Evolutionary conservation across 2,888 invertebrate genomes (phyloP).

Genomic region (Formica aserva): DNA sequence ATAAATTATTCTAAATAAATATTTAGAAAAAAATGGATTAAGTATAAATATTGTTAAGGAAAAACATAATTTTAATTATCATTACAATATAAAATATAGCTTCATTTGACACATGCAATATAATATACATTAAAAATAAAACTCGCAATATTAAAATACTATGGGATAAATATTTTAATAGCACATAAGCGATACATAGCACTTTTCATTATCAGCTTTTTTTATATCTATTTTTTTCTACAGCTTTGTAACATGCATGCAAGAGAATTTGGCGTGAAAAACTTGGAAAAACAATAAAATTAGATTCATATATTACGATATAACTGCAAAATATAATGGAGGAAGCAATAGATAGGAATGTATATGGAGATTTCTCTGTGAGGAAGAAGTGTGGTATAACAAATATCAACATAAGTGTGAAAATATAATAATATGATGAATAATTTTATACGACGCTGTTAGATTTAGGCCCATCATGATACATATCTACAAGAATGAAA

Average conservation of each 20-base stretch:
- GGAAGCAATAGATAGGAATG: constrained; percentile 46
- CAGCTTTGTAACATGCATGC: constrained; percentile 12
- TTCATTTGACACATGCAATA: constrained; percentile 24
- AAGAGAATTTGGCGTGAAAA: neutral
- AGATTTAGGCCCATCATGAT: constrained; percentile 72
- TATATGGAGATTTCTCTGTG: constrained; percentile 22
- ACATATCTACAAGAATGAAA: neutral
- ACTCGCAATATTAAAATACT: neutral
- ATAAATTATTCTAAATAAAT: constrained; percentile 2
- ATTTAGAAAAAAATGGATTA: neutral
- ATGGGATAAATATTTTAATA: neutral
- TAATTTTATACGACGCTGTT: constrained; percentile 67
- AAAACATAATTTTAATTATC: neutral
- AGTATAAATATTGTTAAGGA: neutral
- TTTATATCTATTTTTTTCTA: constrained; percentile 21
- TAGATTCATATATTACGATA: neutral
- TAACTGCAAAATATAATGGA: constrained; percentile 48
- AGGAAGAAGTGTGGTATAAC: constrained; percentile 12
- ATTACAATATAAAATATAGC: constrained; percentile 33
- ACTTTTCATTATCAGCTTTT: neutral
- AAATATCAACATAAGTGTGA: constrained; percentile 35
- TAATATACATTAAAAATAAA: constrained; percentile 12
- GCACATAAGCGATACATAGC: constrained; percentile 1
- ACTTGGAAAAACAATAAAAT: neutral
- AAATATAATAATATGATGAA: constrained; percentile 63